These are phyloP conservation scores for Macaria liturata DNA, from an alignment of 2,888 invertebrate species.

Conservation along the genomic window DNA sequence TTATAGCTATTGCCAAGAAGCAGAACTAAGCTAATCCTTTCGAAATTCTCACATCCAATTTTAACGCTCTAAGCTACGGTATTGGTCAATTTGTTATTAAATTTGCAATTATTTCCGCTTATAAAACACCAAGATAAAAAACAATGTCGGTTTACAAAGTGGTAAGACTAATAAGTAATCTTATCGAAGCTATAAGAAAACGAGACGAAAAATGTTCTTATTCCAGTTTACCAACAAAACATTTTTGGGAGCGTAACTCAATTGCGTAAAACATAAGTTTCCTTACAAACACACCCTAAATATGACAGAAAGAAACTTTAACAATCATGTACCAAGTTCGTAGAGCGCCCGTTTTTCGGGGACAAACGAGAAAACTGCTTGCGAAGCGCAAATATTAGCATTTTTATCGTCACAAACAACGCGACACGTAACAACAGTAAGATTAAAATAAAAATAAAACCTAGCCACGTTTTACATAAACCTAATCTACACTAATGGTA, in stretches of 20 bases:
- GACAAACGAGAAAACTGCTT: constrained; percentile 37
- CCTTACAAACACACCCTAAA: constrained; percentile 37
- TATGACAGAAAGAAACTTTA: constrained; percentile 37
- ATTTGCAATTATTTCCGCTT: neutral
- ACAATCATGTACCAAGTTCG: constrained; percentile 37
- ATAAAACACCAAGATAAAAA: neutral
- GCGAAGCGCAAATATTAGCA: constrained; percentile 46
- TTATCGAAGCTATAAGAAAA: constrained; percentile 6
- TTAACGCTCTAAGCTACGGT: neutral
- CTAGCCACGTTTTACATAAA: constrained; percentile 13
- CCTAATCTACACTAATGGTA: neutral
- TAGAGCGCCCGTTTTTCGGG: constrained; percentile 33
- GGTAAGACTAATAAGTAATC: too few species aligned
- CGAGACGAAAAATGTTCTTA: constrained; percentile 12
- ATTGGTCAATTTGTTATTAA: neutral
- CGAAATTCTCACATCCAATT: neutral
- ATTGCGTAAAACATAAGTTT: constrained; percentile 37
- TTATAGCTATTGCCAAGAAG: neutral
- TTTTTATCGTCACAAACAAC: constrained; percentile 51
- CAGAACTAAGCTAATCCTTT: constrained; percentile 5
- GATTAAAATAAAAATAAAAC: constrained; percentile 28
- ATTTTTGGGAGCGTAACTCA: constrained; percentile 34
- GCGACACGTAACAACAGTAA: constrained; percentile 32
- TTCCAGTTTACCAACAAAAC: constrained; percentile 24
- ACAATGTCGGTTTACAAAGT: neutral